Evolutionary conservation across 1,140 invertebrate genomes (phyloP).

Genomic region (Samia ricini): DNA sequence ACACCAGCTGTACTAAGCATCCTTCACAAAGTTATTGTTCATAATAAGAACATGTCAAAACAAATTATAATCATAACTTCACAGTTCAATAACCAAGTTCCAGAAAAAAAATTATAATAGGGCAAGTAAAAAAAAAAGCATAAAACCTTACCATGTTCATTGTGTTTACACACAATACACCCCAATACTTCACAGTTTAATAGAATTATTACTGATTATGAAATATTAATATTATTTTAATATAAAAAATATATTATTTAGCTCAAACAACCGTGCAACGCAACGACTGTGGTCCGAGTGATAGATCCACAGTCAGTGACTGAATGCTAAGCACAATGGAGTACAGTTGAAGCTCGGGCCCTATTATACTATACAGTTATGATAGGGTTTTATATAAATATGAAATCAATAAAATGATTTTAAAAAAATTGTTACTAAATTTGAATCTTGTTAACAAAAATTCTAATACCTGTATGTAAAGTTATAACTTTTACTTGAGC

Average conservation of each 20-base stretch:
- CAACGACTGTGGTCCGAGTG: constrained; percentile 54
- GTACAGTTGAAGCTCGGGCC: constrained; percentile 46
- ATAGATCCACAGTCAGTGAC: constrained; percentile 40
- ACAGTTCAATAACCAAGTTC: constrained; percentile 58
- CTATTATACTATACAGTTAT: constrained; percentile 43
- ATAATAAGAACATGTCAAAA: constrained; percentile 69
- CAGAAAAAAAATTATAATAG: constrained; percentile 51
- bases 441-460: too few relatives aligned
- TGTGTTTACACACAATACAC: constrained; percentile 62
- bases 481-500: not conserved
- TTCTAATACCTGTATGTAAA: not conserved
- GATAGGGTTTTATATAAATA: constrained; percentile 54
- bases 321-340: constrained; percentile 52
- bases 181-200: constrained; percentile 36
- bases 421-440: too few relatives aligned
- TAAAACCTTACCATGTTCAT: constrained; percentile 71
- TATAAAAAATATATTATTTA: constrained; percentile 41
- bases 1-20: not conserved
- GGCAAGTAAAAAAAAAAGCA: constrained; percentile 39
- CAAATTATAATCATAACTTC: constrained; percentile 72
- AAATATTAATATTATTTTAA: constrained; percentile 35
- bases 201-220: constrained; percentile 43
- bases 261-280: constrained; percentile 57
- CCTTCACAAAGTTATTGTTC: constrained; percentile 3
- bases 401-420: constrained; percentile 64